Base-by-base conservation (phyloP, 1,140 invertebrate species). In the Rhagoletis pomonella region DNA sequence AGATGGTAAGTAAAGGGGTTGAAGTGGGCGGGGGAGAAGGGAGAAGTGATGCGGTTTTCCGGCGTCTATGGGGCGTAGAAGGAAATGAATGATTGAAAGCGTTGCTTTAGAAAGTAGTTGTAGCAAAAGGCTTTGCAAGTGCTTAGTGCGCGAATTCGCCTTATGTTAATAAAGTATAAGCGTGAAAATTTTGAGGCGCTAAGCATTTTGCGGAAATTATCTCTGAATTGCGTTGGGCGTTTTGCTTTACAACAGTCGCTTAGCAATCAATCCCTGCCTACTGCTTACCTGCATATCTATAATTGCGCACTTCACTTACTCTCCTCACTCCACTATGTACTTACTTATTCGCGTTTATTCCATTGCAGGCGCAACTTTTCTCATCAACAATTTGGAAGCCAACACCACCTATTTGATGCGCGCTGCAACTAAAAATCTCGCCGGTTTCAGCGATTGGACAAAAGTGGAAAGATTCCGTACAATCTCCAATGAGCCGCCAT, bases 371-470 rank as follows among this genome's bases (percentile, higher is more conserved):
- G 92, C 91, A 50, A 93, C 91, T 67, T 93, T 92, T 87, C 88
- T 93, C 12, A 88, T 94, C 10, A 93, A 90, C 3, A 90, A 91
- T 50, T 88, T 94, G 5, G 89, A 91, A 47, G 91, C 91, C 10
- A 91, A 93, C 85, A 94, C 93, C 1, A 87, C 85, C 3, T 94
- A 94, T 85, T 88, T 91, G 39, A 90, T 94, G 69, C 89, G 93
- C 55, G 94, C 93, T 1, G 93, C 93, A 42, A 92, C 93, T 0
- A 89, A 89, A 12, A 94, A 94, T 88, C 88, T 91, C 60, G 94
- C 94, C 17, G 94, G 94, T 0, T 89, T 92, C 50, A 93, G 93
- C 88, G 92, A 93, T 85, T 93, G 88, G 42, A 92, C 91, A 44
- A 89, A 89, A 84, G 90, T 91, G 58, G 89, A 89, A 87, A 90